Evolutionary conservation across 2,113 vertebrate genomes (phyloP), one percentile per base, ranked within the genome.

Genomic region (Rhinoptilus africanus): DNA sequence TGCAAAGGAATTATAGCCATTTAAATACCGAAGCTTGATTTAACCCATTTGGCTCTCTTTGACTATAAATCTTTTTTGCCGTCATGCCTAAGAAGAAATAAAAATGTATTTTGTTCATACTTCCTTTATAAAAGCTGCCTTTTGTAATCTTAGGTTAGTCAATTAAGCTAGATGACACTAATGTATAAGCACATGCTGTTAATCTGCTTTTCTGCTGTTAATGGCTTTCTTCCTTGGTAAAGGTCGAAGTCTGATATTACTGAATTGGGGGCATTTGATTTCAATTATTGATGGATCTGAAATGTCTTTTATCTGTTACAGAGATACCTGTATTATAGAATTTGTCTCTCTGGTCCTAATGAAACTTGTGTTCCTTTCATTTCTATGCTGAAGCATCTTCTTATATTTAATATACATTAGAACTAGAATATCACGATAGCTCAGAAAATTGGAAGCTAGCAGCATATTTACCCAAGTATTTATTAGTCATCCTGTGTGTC

Each of bases 21-120:
- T 96, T 93, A 74, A 72, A 79, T 91, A 67, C 92, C 3, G 39
- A 91, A 86, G 35, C 71, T 26, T 86, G 21, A 73, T 88, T 96
- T 98, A 98, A 97, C 96, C 77, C 94, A 6, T 97, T 85, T 77
- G 75, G 3, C 63, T 50, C 64, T 88, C 18, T 39, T n/a, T 1
- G 6, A 78, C 15, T 56, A 27, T 1, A 9, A 88, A 28, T 63
- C 24, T 34, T 68, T 4, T 35, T 47, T 90, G 47, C n/a, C 53
- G 86, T 41, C 5, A 1, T 47, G 34, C 30, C 21, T 35, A 17
- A 79, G 66, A 9, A 54, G 71, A 92, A 62, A 80, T 3, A 50
- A 41, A 60, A 53, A 59, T 12, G 1, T 51, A 4, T 68, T 57
- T 71, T 74, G 16, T 50, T 79, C 24, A 1, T 78, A 39, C 26